Evolutionary conservation across 2,888 invertebrate genomes (phyloP), one percentile per base, ranked within the genome.

Genomic region (Aspidiotus rigidus): DNA sequence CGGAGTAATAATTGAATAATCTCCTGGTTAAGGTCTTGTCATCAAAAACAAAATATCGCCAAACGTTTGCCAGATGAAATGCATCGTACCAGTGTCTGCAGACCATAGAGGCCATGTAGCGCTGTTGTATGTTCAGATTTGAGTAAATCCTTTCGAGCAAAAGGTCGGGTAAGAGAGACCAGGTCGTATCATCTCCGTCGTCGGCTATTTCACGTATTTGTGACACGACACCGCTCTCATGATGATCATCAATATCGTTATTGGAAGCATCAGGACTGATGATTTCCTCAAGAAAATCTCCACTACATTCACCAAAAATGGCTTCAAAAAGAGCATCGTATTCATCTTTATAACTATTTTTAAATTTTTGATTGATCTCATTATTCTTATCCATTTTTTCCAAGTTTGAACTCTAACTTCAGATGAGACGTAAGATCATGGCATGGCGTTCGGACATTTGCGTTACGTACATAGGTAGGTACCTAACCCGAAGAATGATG

Each of bases 1-100:
- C 90, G 63, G 87, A 86, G 77, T 89, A 90, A 74, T 89, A 87
- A 75, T 90, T 90, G 76, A 85, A 90, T 76, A 86, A 85, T 39
- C 86, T 81, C 69, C 88, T 82, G 0, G 89, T 89, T 28, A 91
- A 79, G 0, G 89, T 87, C 1, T 81, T 81, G 76, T 90, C 90
- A 72, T 85, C 83, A 57, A 90, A 79, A 1, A 83, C 80, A 75
- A 91, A 90, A 11, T 82, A 83, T 8, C 84, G 81, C 91, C 91
- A 92, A n/a, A 87, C 85, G 49, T 82, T 81, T 15, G 87, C 87
- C 40, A 89, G 80, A 75, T 87, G 83, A 76, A 90, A 90, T 7
- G 85, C 86, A 60, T 81, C 77, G 74, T 86, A 81, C 89, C 88
- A 89, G 15, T 80, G 79, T 71, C 75, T 78, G 72, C 86, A 84